A percentile compares a stretch with the other conserved stretches of the same genome.
Evolutionary conservation across 1,140 invertebrate species (phyloP).

Genomic region (Bombus polaris): DNA sequence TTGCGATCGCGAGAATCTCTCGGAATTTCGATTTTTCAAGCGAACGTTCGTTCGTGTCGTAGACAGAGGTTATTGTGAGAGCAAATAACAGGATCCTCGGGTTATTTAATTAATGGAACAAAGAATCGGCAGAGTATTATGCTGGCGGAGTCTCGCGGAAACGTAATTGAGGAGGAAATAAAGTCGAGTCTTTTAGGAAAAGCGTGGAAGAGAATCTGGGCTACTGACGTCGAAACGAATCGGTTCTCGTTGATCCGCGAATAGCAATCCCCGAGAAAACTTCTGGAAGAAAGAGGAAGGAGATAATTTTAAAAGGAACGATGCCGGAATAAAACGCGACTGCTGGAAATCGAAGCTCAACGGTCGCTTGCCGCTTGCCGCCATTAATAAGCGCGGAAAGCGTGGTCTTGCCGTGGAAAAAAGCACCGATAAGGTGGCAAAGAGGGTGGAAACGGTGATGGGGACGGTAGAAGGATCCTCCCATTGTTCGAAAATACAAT

Average conservation of each 20-base stretch:
- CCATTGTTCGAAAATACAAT: constrained; percentile 77
- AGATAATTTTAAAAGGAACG: constrained; percentile 11
- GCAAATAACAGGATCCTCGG: not conserved
- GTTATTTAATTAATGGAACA: not conserved
- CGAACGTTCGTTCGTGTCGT: not conserved
- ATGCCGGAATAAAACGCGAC: not conserved
- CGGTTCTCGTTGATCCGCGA: not conserved
- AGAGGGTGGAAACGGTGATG: constrained; percentile 20
- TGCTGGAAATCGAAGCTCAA: constrained; percentile 18
- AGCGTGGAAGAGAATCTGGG: not conserved
- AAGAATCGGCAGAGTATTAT: not conserved
- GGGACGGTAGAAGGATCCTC: constrained; percentile 53
- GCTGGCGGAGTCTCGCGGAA: not conserved
- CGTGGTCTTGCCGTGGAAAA: constrained; percentile 62
- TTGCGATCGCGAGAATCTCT: not conserved
- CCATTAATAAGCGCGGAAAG: constrained; percentile 51
- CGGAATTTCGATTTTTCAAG: not conserved
- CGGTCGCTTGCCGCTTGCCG: not conserved
- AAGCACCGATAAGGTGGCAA: constrained; percentile 68
- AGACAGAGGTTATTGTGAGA: no score
- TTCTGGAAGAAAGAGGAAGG: not conserved
- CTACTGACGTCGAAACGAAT: not conserved
- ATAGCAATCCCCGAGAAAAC: not conserved
- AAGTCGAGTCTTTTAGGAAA: not conserved
- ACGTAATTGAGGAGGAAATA: not conserved